A percentile compares a stretch with the other conserved stretches of the same genome.
These are phyloP conservation scores for Mycteria americana DNA, from an alignment of 2,797 vertebrate species.

Conservation along the genomic window DNA sequence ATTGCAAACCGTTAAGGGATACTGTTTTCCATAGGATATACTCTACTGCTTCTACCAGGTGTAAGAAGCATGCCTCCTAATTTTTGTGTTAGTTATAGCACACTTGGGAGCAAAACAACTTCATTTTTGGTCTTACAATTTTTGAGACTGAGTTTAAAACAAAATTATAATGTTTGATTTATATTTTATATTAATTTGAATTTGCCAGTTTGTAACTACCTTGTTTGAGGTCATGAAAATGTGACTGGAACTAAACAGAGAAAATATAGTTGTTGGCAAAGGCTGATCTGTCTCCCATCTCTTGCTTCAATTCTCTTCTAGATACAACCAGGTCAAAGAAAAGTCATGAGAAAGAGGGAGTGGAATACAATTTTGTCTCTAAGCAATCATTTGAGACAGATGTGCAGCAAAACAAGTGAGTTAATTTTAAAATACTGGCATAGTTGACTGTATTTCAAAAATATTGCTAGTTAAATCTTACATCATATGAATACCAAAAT, in stretches of 20 bases:
- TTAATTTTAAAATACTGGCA: background rate
- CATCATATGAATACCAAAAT: background rate
- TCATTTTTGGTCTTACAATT: background rate
- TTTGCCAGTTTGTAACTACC: background rate
- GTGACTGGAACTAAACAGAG: background rate
- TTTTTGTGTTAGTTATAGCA: background rate
- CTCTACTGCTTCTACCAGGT: background rate
- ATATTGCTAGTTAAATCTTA: background rate
- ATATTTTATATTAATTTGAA: background rate
- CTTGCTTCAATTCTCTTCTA: conserved; percentile 41
- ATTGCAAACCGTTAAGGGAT: background rate
- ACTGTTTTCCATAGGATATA: background rate
- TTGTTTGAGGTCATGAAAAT: background rate
- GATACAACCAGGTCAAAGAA: conserved; percentile 91
- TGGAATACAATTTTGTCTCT: conserved; percentile 93
- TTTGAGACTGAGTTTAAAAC: background rate
- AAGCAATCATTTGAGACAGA: conserved; percentile 89
- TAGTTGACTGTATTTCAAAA: background rate
- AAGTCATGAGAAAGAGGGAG: conserved; percentile 89
- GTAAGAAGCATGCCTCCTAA: background rate
- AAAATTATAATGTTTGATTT: background rate
- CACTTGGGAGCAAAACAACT: background rate
- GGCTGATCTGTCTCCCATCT: background rate
- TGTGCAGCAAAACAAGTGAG: conserved; percentile 88
- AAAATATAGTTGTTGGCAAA: background rate